A percentile compares a stretch with the other conserved stretches of the same genome.
Evolutionary conservation across 1,140 invertebrate genomes (phyloP).

Genomic region (Delia radicum): DNA sequence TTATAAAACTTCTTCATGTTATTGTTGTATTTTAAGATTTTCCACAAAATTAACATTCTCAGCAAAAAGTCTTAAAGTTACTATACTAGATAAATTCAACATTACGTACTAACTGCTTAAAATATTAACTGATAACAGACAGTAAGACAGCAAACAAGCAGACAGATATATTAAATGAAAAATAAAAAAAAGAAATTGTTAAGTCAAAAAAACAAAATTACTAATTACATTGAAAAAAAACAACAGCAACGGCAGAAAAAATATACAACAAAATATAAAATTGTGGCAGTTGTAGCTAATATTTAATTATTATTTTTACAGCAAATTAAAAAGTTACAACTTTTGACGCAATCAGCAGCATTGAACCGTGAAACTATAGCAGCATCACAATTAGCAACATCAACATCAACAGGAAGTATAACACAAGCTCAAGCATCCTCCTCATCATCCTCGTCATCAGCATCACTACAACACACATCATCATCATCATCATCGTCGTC

Average conservation of each 20-base stretch:
- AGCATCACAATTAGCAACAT: slow-evolving; percentile 55
- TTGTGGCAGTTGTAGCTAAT: background rate
- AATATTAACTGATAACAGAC: too few relatives aligned
- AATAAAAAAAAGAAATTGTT: too few relatives aligned
- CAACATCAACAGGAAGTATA: slow-evolving; percentile 34
- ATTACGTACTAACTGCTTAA: too few relatives aligned
- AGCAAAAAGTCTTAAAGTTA: too few relatives aligned
- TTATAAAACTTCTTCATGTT: too few relatives aligned
- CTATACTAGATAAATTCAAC: too few relatives aligned
- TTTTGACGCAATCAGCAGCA: slow-evolving; percentile 53
- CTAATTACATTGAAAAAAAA: background rate
- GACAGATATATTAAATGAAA: too few relatives aligned
- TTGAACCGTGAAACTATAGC: slow-evolving; percentile 55
- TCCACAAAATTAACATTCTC: too few relatives aligned
- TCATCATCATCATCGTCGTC: slow-evolving; percentile 23
- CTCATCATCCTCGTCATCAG: slow-evolving; percentile 19
- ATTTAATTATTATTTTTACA: slow-evolving; percentile 32
- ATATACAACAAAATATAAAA: background rate
- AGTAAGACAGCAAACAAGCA: too few relatives aligned
- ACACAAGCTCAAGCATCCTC: background rate
- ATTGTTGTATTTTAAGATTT: too few relatives aligned
- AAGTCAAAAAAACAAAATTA: background rate
- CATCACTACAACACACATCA: background rate
- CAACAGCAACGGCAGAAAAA: background rate
- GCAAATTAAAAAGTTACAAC: slow-evolving; percentile 56